Percentiles rank a stretch among this genome's conserved stretches.
Evolutionary conservation across 1,140 invertebrate genomes (phyloP).

Genomic region (Batillaria attramentaria): DNA sequence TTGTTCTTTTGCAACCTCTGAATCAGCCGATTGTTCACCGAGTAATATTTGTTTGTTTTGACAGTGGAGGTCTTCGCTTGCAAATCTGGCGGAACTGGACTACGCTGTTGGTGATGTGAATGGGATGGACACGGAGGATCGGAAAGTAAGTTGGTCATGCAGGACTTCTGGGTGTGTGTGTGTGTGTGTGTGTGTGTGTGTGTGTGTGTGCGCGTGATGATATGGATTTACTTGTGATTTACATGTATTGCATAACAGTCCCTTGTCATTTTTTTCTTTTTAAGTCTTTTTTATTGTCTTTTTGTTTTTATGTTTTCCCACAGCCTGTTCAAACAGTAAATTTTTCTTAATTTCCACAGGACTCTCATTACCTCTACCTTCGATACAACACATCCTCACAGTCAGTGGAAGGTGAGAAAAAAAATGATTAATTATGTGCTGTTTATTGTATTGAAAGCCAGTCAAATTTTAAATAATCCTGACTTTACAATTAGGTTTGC

Average conservation of each 20-base stretch:
- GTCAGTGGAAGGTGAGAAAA: slow-evolving; percentile 16
- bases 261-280: too few relatives aligned
- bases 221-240: too few relatives aligned
- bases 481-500: too few relatives aligned
- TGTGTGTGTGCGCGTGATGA: slow-evolving; percentile 37
- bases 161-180: too few relatives aligned
- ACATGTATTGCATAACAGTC: not conserved
- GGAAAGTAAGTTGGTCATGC: slow-evolving; percentile 2
- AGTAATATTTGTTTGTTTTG: too few relatives aligned
- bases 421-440: not conserved
- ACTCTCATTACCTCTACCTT: slow-evolving; percentile 5
- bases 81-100: slow-evolving; percentile 58
- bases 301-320: not conserved
- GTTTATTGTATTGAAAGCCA: too few relatives aligned
- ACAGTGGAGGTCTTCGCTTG: slow-evolving; percentile 57
- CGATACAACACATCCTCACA: slow-evolving; percentile 1
- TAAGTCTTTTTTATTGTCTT: not conserved
- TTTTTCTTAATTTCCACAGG: not conserved
- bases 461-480: too few relatives aligned
- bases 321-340: not conserved
- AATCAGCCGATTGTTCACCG: too few relatives aligned
- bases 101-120: slow-evolving; percentile 53
- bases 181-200: too few relatives aligned
- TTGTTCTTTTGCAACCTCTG: too few relatives aligned
- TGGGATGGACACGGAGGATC: slow-evolving; percentile 19